Evolutionary conservation across 2,113 vertebrate species (phyloP).

Genomic region (Micromys minutus): DNA sequence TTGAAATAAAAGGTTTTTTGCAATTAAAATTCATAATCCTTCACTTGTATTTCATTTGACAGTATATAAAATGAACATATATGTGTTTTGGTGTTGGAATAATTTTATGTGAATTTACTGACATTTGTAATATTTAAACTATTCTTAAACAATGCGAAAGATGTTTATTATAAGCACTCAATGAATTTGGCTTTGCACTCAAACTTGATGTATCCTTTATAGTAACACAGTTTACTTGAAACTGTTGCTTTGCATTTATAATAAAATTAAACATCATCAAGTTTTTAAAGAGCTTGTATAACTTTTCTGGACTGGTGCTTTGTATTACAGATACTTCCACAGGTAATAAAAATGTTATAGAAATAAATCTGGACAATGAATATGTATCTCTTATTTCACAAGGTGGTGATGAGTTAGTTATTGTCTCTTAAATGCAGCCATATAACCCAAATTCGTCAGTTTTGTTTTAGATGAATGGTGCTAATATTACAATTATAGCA

Average conservation of each 20-base stretch:
- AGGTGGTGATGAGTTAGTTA: conserved; percentile 73
- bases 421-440: conserved; percentile 80
- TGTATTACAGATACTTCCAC: conserved; percentile 63
- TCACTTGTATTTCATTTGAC: conserved; percentile 47
- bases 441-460: conserved; percentile 71
- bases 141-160: not conserved
- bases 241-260: conserved; percentile 38
- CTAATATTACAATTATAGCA: conserved; percentile 81
- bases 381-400: conserved; percentile 78
- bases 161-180: not conserved
- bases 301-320: conserved; percentile 70
- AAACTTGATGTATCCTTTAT: conserved; percentile 17
- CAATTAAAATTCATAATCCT: conserved; percentile 41
- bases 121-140: conserved; percentile 47
- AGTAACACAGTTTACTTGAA: conserved; percentile 49
- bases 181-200: not conserved
- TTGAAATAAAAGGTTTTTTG: conserved; percentile 53
- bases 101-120: conserved; percentile 17
- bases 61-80: not conserved
- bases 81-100: not conserved
- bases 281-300: conserved; percentile 58
- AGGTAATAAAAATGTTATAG: conserved; percentile 71
- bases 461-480: conserved; percentile 80
- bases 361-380: conserved; percentile 79
- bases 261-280: conserved; percentile 24